Base-by-base conservation (phyloP, 2,113 vertebrate genomes). In the Hydrochoerus hydrochaeris region DNA sequence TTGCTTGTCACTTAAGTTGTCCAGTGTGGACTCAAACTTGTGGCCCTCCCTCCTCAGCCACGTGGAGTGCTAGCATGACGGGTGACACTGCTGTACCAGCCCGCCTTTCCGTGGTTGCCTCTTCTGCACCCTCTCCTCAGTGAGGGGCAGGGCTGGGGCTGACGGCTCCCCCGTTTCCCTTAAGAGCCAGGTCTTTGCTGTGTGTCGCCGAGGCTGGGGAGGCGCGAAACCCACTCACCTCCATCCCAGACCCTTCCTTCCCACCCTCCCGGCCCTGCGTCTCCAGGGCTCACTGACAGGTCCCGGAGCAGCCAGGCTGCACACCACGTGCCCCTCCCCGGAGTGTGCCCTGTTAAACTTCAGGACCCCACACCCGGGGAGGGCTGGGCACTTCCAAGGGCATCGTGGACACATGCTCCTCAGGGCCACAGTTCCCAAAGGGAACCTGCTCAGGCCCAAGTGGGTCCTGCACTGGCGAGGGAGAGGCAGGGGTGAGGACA, bases 211-310 rank as follows among this genome's bases (percentile, higher is more conserved):
- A 44, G 73, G 54, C 65, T 32, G 13, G n/a, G n/a, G n/a, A n/a
- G n/a, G n/a, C n/a, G n/a, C 26, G 24, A 35, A 38, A 30, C 22
- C n/a, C 41, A 14, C 20, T 67, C 83, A 30, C 32, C 14, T 35
- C 75, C 60, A 28, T n/a, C n/a, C n/a, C n/a, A n/a, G n/a, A n/a
- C n/a, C n/a, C n/a, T n/a, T n/a, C n/a, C n/a, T n/a, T n/a, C n/a
- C n/a, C n/a, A n/a, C n/a, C n/a, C 5, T 0, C 32, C 11, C 1
- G 11, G 44, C 12, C 3, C 16, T 3, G 3, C 12, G 7, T 24
- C 20, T 0, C 52, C 10, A 0, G 52, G 4, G 8, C 4, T 54
- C 12, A 41, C 20, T 57, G 7, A 12, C 19, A 41, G 30, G 35
- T 65, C n/a, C 58, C 65, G 19, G 20, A 1, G 35, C 69, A 5